Evolutionary conservation across 2,113 vertebrate species (phyloP).

Genomic region (Coturnix japonica): DNA sequence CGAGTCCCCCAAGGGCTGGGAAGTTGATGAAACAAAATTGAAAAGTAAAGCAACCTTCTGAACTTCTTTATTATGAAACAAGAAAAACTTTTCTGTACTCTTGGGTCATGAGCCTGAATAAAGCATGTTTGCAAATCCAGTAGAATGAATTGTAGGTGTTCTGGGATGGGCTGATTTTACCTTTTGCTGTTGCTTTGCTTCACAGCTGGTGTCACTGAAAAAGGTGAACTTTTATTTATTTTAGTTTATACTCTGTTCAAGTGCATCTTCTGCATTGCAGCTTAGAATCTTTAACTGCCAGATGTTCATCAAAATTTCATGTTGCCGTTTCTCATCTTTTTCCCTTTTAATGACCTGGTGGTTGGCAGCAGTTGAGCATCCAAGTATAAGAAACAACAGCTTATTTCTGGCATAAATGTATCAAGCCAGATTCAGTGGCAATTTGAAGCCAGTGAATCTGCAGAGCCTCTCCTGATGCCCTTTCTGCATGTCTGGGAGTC

Average conservation of each 20-base stretch:
- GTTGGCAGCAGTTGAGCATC: conserved; percentile 37
- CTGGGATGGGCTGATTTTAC: not conserved
- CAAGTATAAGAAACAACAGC: not conserved
- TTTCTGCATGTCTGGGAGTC: not conserved
- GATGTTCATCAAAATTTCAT: not conserved
- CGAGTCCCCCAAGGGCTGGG: not conserved
- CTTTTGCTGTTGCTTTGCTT: not conserved
- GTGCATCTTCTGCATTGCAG: not conserved
- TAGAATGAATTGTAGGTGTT: not conserved
- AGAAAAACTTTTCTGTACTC: not conserved
- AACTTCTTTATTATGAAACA: not conserved
- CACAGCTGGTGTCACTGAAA: not conserved
- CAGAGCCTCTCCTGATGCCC: not conserved
- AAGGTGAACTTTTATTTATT: not conserved
- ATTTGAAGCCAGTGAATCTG: not conserved
- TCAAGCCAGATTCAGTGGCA: not conserved
- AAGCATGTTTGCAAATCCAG: not conserved
- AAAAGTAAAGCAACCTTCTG: not conserved
- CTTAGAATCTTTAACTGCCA: not conserved
- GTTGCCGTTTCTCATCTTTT: not conserved
- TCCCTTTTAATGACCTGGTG: not conserved
- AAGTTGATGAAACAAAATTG: not conserved
- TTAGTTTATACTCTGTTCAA: not conserved
- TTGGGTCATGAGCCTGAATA: not conserved
- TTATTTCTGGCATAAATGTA: not conserved